A percentile compares a stretch with the other conserved stretches of the same genome.
These are phyloP conservation scores for Mesoligia furuncula DNA, from an alignment of 2,888 invertebrate genomes.

Conservation along the genomic window DNA sequence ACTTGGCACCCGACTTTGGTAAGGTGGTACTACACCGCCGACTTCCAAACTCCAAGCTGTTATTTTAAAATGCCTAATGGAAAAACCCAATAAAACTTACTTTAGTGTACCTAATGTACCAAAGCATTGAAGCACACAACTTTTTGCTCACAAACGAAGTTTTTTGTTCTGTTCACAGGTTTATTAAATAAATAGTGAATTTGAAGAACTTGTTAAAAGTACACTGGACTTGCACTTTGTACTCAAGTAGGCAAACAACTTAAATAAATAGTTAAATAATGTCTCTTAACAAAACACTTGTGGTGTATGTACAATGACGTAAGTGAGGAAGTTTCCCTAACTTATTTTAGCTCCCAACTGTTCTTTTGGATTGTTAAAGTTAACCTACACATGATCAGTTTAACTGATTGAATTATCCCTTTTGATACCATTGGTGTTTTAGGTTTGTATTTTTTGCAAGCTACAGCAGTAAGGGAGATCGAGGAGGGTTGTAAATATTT, in stretches of 20 bases:
- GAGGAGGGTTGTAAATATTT: not conserved
- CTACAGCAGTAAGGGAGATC: not conserved
- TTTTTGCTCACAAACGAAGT: not conserved
- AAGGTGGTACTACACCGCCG: no score
- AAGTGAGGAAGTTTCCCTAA: not conserved
- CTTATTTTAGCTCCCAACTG: not conserved
- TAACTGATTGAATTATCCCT: not conserved
- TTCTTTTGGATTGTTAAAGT: not conserved
- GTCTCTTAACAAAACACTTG: slow-evolving; percentile 1
- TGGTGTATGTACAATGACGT: not conserved
- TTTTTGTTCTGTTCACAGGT: not conserved
- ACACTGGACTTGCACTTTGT: slow-evolving; percentile 18
- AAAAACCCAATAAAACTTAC: not conserved
- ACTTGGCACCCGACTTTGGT: no score
- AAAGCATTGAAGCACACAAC: not conserved
- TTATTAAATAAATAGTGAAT: slow-evolving; percentile 1
- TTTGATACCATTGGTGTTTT: not conserved
- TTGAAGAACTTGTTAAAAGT: not conserved
- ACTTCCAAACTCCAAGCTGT: no score
- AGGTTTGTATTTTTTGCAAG: not conserved
- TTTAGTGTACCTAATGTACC: not conserved
- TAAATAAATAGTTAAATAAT: slow-evolving; percentile 4
- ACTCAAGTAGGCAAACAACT: slow-evolving; percentile 12
- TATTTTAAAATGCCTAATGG: not conserved
- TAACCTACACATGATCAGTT: not conserved